Conservation (phyloP, 2,113 vertebrate genomes). For the Monopterus albus region DNA sequence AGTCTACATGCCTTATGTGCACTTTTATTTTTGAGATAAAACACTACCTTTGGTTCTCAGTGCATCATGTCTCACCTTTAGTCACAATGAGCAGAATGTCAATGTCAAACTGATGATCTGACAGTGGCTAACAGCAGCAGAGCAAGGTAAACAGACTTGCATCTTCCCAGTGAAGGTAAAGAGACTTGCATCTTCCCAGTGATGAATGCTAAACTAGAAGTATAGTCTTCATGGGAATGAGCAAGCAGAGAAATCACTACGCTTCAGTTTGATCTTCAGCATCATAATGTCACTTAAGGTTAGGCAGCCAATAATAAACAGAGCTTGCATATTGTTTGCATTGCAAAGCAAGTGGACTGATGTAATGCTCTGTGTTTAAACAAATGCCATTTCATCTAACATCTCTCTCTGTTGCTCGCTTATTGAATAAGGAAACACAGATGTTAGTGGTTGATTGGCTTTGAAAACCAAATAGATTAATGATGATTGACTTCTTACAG, state of each 20-base stretch:
- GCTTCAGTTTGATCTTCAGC: slow-evolving; percentile 6
- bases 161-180: neutral
- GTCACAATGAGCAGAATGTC: neutral
- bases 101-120: neutral
- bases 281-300: neutral
- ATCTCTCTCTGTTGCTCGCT: neutral
- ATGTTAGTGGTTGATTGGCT: neutral
- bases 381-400: neutral
- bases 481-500: neutral
- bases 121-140: neutral
- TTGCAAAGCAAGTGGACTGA: slow-evolving; percentile 36
- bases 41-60: neutral
- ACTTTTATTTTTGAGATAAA: neutral
- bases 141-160: neutral
- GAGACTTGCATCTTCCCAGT: neutral
- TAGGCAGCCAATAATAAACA: neutral
- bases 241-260: too few relatives aligned
- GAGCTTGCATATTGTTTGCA: slow-evolving; percentile 34
- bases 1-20: neutral
- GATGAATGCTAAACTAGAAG: slow-evolving; percentile 9
- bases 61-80: neutral
- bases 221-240: neutral
- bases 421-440: neutral
- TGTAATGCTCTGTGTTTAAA: neutral
- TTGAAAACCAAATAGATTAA: neutral